These are phyloP conservation scores for Panagrolaimus sp. DNA, from an alignment of 1,140 invertebrate species.

Conservation along the genomic window DNA sequence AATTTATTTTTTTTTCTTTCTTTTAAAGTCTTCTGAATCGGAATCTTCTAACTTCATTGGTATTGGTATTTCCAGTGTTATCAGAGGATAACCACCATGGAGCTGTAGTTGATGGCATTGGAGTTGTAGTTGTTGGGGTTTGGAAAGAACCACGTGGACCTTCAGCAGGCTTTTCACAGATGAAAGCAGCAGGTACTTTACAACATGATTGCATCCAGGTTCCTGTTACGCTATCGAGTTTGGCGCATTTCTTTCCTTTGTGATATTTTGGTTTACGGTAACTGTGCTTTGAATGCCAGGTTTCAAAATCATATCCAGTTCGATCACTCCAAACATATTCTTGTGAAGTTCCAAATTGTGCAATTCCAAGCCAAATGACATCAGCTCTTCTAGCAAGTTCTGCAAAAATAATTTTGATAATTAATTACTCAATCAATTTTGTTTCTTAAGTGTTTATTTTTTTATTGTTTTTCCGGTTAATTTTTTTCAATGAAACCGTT, in stretches of 20 bases:
- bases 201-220: slow-evolving; percentile 41
- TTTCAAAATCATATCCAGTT: slow-evolving; percentile 39
- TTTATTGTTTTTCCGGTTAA: not conserved
- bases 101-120: not conserved
- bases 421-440: slow-evolving; percentile 9
- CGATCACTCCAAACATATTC: slow-evolving; percentile 37
- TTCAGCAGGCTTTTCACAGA: slow-evolving; percentile 38
- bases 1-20: too few relatives aligned
- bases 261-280: slow-evolving; percentile 28
- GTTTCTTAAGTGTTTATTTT: not conserved
- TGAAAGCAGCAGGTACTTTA: slow-evolving; percentile 38
- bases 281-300: not conserved
- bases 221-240: slow-evolving; percentile 30
- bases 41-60: too few relatives aligned
- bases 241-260: slow-evolving; percentile 38
- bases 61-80: too few relatives aligned
- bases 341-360: slow-evolving; percentile 35
- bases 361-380: slow-evolving; percentile 43
- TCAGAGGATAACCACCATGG: not conserved
- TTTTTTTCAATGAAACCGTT: not conserved
- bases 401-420: slow-evolving; percentile 17
- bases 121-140: not conserved
- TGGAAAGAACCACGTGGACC: not conserved
- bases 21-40: too few relatives aligned
- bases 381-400: slow-evolving; percentile 33